Evolutionary conservation across 2,888 invertebrate genomes (phyloP).

Genomic region (Xestobium rufovillosum): DNA sequence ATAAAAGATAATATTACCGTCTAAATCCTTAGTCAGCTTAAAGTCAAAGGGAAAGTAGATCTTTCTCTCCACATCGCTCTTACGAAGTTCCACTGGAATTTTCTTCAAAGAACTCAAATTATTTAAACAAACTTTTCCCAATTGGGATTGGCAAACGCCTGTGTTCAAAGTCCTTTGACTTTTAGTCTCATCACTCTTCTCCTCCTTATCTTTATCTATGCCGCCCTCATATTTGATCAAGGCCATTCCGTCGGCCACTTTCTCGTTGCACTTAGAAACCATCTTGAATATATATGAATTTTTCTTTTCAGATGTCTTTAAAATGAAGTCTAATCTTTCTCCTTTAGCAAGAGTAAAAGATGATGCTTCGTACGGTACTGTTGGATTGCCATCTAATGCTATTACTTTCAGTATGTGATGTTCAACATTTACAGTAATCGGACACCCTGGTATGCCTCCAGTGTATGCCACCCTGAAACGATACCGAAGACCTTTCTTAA

Average conservation of each 20-base stretch:
- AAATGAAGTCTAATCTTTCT: slow-evolving; percentile 67
- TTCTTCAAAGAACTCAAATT: slow-evolving; percentile 50
- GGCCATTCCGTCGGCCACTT: slow-evolving; percentile 47
- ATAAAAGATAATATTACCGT: slow-evolving; percentile 10
- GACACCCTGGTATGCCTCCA: slow-evolving; percentile 60
- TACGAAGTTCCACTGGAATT: slow-evolving; percentile 47
- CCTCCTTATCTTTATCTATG: slow-evolving; percentile 13
- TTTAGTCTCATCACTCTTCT: slow-evolving; percentile 15
- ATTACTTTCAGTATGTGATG: slow-evolving; percentile 58
- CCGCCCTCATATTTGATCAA: slow-evolving; percentile 43
- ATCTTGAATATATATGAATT: slow-evolving; percentile 57
- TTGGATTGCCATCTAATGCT: slow-evolving; percentile 62
- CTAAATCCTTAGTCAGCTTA: slow-evolving; percentile 29
- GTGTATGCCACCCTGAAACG: slow-evolving; percentile 61
- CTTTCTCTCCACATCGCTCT: slow-evolving; percentile 45
- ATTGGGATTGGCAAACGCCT: slow-evolving; percentile 33
- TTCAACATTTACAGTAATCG: slow-evolving; percentile 58
- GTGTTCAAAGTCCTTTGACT: slow-evolving; percentile 33
- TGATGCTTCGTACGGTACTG: slow-evolving; percentile 50
- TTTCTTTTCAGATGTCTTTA: slow-evolving; percentile 53
- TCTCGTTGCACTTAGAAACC: slow-evolving; percentile 47
- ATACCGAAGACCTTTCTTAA: slow-evolving; percentile 53
- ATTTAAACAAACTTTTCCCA: slow-evolving; percentile 51
- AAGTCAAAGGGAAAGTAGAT: slow-evolving; percentile 66
- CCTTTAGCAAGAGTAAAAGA: slow-evolving; percentile 58